Conservation (phyloP, 2,113 vertebrate genomes). For the Xenopus borealis region DNA sequence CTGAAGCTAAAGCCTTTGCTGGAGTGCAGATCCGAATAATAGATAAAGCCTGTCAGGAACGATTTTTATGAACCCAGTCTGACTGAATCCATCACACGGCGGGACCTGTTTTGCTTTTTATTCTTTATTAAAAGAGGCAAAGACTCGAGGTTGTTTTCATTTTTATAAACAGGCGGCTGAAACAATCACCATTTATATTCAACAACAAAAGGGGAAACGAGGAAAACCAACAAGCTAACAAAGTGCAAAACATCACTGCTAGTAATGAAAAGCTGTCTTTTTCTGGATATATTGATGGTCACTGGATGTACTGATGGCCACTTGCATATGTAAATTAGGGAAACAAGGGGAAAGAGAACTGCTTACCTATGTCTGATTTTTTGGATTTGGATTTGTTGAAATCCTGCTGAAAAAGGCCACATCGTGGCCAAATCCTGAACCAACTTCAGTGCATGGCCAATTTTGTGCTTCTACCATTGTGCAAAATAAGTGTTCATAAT, state of each 20-base stretch:
- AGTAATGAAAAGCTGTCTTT: neutral
- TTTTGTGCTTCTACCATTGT: too few species aligned
- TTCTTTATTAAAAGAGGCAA: conserved; percentile 1
- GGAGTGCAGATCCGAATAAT: neutral
- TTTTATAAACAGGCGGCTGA: neutral
- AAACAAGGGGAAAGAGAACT: too few species aligned
- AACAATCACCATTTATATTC: neutral
- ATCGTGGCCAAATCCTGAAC: too few species aligned
- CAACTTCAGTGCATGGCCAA: too few species aligned
- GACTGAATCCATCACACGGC: fast-evolving
- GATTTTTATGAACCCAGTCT: neutral
- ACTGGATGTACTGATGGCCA: too few species aligned
- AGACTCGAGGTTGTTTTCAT: fast-evolving
- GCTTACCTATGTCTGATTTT: too few species aligned
- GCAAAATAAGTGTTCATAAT: too few species aligned
- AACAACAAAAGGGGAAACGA: neutral
- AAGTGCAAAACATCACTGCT: neutral
- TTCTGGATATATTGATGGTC: neutral
- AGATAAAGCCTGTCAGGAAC: neutral
- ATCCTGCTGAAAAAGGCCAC: too few species aligned
- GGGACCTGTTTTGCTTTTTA: neutral
- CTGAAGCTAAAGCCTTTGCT: neutral
- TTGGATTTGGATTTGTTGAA: too few species aligned
- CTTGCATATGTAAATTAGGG: too few species aligned
- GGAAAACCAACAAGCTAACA: neutral